These are phyloP conservation scores for Zonotrichia leucophrys DNA, from an alignment of 2,113 vertebrate species.

Conservation along the genomic window DNA sequence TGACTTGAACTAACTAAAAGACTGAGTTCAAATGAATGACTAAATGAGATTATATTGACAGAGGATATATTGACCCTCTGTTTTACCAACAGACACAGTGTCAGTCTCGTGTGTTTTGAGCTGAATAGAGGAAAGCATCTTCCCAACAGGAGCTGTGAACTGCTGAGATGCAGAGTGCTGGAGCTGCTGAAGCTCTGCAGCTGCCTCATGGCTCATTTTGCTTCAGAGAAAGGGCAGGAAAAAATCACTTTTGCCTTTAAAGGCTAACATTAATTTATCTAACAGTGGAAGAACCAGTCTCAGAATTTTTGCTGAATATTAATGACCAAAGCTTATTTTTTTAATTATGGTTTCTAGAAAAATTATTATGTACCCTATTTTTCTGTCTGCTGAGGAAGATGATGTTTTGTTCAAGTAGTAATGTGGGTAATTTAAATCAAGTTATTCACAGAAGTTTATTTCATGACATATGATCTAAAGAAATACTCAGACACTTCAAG, in stretches of 20 bases:
- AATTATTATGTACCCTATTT: neutral
- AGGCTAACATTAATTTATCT: neutral
- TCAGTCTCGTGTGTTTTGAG: neutral
- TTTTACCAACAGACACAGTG: neutral
- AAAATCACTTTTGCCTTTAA: neutral
- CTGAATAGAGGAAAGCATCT: neutral
- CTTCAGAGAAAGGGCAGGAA: neutral
- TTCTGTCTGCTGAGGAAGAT: neutral
- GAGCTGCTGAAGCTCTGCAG: neutral
- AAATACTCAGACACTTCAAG: neutral
- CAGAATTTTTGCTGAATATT: neutral
- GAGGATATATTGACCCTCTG: fast-evolving
- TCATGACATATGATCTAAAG: neutral
- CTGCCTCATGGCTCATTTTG: neutral
- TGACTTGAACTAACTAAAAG: neutral
- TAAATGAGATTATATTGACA: neutral
- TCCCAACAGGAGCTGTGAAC: neutral
- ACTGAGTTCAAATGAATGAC: neutral
- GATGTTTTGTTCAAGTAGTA: neutral
- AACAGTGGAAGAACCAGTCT: neutral
- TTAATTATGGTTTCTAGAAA: fast-evolving
- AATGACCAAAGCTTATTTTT: neutral
- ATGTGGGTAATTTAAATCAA: neutral
- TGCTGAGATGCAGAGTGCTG: neutral
- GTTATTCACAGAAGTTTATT: neutral